A percentile compares a stretch with the other conserved stretches of the same genome.
Conservation (phyloP, 2,797 vertebrate species). For the Psittacula derbiana region DNA sequence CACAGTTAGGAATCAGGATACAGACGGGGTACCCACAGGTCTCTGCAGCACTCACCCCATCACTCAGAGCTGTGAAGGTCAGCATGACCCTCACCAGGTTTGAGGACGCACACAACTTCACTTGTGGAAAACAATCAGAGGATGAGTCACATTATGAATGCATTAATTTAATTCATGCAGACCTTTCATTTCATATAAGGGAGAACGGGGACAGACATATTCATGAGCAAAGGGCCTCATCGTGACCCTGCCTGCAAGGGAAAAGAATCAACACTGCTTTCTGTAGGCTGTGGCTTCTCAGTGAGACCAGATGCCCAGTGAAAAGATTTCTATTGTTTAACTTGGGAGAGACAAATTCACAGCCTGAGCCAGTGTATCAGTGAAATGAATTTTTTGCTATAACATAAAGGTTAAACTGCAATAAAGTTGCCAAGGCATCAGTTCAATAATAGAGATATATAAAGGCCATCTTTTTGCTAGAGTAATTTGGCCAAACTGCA, state of each 20-base stretch:
- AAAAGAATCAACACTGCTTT: background rate
- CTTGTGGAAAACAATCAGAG: background rate
- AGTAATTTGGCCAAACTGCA: background rate
- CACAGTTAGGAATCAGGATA: background rate
- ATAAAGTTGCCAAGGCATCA: slow-evolving; percentile 1
- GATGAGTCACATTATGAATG: background rate
- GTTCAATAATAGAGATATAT: background rate
- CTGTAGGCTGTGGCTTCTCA: background rate
- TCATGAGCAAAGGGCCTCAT: background rate
- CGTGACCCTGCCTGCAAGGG: background rate
- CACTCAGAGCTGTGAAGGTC: background rate
- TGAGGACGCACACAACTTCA: background rate
- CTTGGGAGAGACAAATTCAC: background rate
- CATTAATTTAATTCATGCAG: background rate
- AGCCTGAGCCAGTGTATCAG: background rate
- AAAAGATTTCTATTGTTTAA: background rate
- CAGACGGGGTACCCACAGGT: background rate
- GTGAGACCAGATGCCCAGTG: background rate
- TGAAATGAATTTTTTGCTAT: slow-evolving; percentile 9
- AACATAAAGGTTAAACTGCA: slow-evolving; percentile 47
- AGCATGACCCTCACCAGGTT: background rate
- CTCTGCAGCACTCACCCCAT: background rate
- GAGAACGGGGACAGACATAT: background rate
- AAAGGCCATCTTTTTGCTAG: slow-evolving; percentile 2
- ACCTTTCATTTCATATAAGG: background rate